Evolutionary conservation across 2,113 vertebrate genomes (phyloP).

Genomic region (Chamaetylas fuelleborni): DNA sequence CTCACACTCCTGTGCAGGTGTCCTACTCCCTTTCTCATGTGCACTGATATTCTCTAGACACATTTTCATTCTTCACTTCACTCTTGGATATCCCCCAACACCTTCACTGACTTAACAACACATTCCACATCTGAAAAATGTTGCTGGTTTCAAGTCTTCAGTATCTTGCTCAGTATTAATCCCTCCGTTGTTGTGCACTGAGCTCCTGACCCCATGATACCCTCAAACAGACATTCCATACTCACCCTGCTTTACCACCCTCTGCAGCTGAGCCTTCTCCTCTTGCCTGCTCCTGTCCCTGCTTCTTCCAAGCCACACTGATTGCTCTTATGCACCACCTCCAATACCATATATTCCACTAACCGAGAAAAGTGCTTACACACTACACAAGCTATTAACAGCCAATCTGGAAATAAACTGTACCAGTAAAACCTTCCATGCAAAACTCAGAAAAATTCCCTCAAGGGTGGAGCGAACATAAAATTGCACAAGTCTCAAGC

Average conservation of each 20-base stretch:
- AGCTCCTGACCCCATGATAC: not conserved
- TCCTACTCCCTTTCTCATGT: not conserved
- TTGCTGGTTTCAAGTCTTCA: not conserved
- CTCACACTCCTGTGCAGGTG: not conserved
- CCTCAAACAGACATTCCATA: not conserved
- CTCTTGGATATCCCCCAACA: not conserved
- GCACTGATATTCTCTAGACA: not conserved
- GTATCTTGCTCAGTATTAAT: not conserved
- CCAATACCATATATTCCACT: not conserved
- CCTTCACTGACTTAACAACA: rapidly evolving
- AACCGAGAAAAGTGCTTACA: not conserved
- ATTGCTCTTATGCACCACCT: not conserved
- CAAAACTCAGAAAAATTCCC: not conserved
- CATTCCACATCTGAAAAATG: not conserved
- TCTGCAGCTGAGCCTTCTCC: not conserved
- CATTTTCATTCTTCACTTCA: not conserved
- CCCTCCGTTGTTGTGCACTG: not conserved
- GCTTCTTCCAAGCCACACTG: not conserved
- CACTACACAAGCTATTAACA: not conserved
- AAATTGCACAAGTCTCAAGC: not conserved
- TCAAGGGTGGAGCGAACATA: not conserved
- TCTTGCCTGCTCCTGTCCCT: not conserved
- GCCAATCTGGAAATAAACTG: not conserved
- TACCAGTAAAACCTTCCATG: not conserved
- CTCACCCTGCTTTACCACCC: not conserved